phyloP scores from a whole-genome alignment of 2,797 vertebrate genomes.

The Uromys caudimaculatus region DNA sequence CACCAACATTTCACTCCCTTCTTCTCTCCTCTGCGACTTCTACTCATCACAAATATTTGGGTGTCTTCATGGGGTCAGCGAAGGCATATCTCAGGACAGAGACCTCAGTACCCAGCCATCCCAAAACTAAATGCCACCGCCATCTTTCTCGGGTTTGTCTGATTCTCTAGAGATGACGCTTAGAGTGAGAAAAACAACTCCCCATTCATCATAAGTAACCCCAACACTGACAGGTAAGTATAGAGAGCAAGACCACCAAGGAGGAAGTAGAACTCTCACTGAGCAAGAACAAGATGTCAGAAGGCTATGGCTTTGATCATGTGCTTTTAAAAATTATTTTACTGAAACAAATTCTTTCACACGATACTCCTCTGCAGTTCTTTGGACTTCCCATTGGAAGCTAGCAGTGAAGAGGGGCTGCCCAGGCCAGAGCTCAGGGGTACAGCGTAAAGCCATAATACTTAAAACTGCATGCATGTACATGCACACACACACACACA shows the following conservation, averaged over 20 bases:
- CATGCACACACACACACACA: neutral
- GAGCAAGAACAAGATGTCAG: neutral
- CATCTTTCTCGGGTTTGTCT: neutral
- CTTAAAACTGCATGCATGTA: neutral
- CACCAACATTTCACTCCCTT: neutral
- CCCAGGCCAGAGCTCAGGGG: neutral
- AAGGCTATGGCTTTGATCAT: neutral
- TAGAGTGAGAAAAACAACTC: slow-evolving; percentile 14
- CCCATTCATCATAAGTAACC: slow-evolving; percentile 33
- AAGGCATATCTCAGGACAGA: neutral
- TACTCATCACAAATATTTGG: neutral
- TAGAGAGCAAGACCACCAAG: slow-evolving; percentile 45
- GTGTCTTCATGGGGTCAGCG: neutral
- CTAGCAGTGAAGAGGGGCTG: slow-evolving; percentile 58
- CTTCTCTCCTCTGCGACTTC: neutral
- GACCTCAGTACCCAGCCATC: neutral
- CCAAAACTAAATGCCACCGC: neutral
- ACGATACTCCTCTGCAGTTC: slow-evolving; percentile 40
- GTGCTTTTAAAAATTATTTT: neutral
- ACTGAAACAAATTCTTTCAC: neutral
- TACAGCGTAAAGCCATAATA: neutral
- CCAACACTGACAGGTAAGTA: neutral
- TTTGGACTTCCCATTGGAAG: slow-evolving; percentile 62
- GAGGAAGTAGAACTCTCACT: neutral
- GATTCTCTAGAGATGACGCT: neutral